phyloP scores from a whole-genome alignment of 1,140 invertebrate species.

The Drosophila triauraria region DNA sequence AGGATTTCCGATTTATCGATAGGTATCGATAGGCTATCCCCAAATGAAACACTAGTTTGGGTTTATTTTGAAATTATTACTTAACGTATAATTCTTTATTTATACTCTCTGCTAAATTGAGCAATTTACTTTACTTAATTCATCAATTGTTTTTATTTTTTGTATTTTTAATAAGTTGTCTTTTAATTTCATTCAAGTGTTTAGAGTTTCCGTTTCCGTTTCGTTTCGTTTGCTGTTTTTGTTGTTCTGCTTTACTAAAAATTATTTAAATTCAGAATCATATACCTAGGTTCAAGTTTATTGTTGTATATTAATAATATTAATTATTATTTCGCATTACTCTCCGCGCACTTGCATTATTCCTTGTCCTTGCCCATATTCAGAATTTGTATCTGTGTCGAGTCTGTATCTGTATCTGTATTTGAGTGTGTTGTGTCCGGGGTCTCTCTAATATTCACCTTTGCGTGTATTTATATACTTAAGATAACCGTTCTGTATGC shows the following conservation, averaged over 20 bases:
- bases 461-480: constrained; percentile 66
- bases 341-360: constrained; percentile 10
- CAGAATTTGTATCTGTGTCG: constrained; percentile 3
- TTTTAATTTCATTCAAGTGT: constrained; percentile 72
- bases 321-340: constrained; percentile 72
- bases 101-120: constrained; percentile 82
- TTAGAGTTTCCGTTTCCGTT: constrained; percentile 58
- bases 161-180: constrained; percentile 66
- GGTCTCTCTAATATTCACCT: constrained; percentile 66
- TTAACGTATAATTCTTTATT: constrained; percentile 84
- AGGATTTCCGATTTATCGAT: constrained; percentile 37
- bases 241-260: constrained; percentile 72
- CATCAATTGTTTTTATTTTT: constrained; percentile 76
- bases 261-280: constrained; percentile 83
- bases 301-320: constrained; percentile 78
- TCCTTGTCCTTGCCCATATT: no score
- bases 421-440: constrained; percentile 28
- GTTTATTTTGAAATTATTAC: constrained; percentile 75
- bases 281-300: constrained; percentile 78
- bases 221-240: constrained; percentile 35
- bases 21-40: background rate
- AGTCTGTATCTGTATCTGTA: constrained; percentile 14
- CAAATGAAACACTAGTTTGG: background rate
- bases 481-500: constrained; percentile 64
- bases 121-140: constrained; percentile 80